Evolutionary conservation across 2,888 invertebrate genomes (phyloP), one percentile per base, ranked within the genome.

Genomic region (Hirtodrosophila trivittata): DNA sequence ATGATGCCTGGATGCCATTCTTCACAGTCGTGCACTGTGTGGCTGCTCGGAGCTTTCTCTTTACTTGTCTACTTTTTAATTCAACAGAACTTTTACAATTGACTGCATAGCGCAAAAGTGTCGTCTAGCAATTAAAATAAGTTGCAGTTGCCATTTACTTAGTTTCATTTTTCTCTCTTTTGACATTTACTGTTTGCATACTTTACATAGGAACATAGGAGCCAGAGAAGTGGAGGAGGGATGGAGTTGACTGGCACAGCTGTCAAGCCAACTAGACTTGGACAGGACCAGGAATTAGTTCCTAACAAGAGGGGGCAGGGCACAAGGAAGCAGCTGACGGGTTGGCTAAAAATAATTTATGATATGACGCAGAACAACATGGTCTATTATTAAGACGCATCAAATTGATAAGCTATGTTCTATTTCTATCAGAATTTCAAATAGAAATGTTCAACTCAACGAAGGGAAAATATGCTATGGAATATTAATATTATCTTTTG

Each of bases 101-200:
- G 77, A 69, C 75, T 74, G 77, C 75, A 77, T 59, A 66, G 69
- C 69, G 66, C 45, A 75, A 77, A 77, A 77, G 77, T 75, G 75
- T 75, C 78, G 77, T 77, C 66, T 69, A 55, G 77, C 75, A 75
- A 75, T 75, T 75, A 75, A 75, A 74, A 75, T 75, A 77, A 74
- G 78, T 75, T 75, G 66, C 66, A 69, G 70, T 75, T 75, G 58
- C 57, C 64, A 72, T 74, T 77, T 76, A 58, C 54, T 62, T 62
- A 56, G 39, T 21, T 45, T 58, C 45, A 43, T 58, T 60, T 64
- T 58, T 28, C 14, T 30, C 30, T 51, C 41, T 38, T 43, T 41
- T 47, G 39, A 52, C 59, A 39, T 52, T 41, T 72, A 32, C 47
- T 66, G 69, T 74, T 74, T 74, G 73, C 67, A 63, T 57, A 59